Base-by-base conservation (phyloP, 2,888 invertebrate genomes). In the Drosophila prolongata region DNA sequence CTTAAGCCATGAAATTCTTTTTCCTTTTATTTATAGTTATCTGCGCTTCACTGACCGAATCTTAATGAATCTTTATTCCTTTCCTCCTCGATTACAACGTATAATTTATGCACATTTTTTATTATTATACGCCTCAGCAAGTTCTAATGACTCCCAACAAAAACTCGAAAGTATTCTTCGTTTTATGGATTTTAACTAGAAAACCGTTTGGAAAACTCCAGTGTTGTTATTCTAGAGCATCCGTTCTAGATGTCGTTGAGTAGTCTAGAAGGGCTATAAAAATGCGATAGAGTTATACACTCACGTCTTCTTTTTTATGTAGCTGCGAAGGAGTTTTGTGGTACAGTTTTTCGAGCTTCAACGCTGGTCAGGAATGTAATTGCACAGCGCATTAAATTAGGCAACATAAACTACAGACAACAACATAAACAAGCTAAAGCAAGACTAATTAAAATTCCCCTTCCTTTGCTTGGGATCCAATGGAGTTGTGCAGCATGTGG, bases 311-410 rank as follows among this genome's bases (percentile, higher is more conserved):
- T 13, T 8, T 6, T 47, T 54, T 60, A 54, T 59, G 54, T 38
- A 8, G 44, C 38, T n/a, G 53, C 34, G 49, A 52, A 50, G 49
- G 55, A 62, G 62, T 47, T 19, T 10, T 30, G 38, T 16, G 54
- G 30, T 42, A 10, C 65, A 44, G 46, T 52, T 49, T 54, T 43
- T 30, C 27, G 61, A 19, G 38, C 30, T 19, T 55, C 54, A 30
- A 42, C 42, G 30, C 53, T 52, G 47, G 49, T 44, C 44, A 61
- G 57, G 47, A 77, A 80, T 78, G 78, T 77, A 67, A 78, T 71
- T 69, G 65, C 67, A 64, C 42, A 40, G 57, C 55, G 70, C 76
- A 79, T 75, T 67, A 75, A 77, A 80, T 72, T 72, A 76, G 66
- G 68, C 66, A 70, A 60, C 73, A 73, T 69, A 64, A 73, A 69